Percentiles rank a stretch among this genome's conserved stretches.
These are phyloP conservation scores for Calosoma granatense DNA, from an alignment of 1,140 invertebrate genomes.

Conservation along the genomic window DNA sequence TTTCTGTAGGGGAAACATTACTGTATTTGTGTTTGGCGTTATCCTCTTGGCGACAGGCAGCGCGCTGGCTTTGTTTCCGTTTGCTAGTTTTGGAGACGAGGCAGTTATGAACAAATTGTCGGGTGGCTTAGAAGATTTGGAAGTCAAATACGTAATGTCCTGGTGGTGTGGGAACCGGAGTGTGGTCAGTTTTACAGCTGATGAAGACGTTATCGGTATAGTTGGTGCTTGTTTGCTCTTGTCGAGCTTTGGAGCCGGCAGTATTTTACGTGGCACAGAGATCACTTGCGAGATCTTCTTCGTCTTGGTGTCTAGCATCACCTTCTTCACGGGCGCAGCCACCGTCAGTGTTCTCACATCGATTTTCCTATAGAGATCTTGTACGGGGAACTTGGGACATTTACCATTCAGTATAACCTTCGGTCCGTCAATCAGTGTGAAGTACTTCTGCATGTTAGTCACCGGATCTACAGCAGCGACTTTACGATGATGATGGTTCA, in stretches of 20 bases:
- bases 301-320: not conserved
- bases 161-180: slow-evolving; percentile 27
- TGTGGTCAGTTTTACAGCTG: slow-evolving; percentile 27
- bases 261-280: slow-evolving; percentile 30
- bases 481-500: slow-evolving; percentile 18
- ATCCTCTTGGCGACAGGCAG: not conserved
- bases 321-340: slow-evolving; percentile 12
- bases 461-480: slow-evolving; percentile 11
- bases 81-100: not conserved
- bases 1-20: not conserved
- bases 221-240: slow-evolving; percentile 23
- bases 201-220: slow-evolving; percentile 19
- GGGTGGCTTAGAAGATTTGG: slow-evolving; percentile 29
- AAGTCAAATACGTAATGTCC: slow-evolving; percentile 26
- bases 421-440: slow-evolving; percentile 19
- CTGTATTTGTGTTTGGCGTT: not conserved
- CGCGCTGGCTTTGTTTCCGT: too few species aligned
- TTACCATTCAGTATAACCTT: slow-evolving; percentile 7
- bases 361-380: not conserved
- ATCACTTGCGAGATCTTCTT: slow-evolving; percentile 14
- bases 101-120: slow-evolving; percentile 19
- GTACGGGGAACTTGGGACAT: not conserved
- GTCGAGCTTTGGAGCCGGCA: slow-evolving; percentile 32
- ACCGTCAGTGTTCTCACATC: slow-evolving; percentile 10
- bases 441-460: slow-evolving; percentile 10